Conservation (phyloP, 2,797 vertebrate species). For the Urocyon cinereoargenteus region DNA sequence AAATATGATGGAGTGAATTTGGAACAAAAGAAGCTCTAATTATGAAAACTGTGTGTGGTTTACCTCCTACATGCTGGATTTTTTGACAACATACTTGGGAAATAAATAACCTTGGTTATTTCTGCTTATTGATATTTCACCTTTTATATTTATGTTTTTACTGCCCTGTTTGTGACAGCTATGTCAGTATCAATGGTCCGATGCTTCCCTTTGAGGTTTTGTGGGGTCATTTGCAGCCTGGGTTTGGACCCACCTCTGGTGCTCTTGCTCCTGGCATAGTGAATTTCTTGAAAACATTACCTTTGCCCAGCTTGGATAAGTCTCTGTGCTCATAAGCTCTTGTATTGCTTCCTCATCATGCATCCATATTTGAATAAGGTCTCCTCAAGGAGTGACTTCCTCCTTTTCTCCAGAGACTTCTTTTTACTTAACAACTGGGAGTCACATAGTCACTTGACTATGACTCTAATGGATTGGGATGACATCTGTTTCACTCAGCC, state of each 20-base stretch:
- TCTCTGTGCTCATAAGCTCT: not conserved
- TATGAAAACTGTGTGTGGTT: not conserved
- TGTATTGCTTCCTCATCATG: not conserved
- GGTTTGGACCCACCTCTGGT: not conserved
- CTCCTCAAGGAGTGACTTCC: slow-evolving; percentile 42
- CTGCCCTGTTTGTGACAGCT: not conserved
- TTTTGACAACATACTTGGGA: not conserved
- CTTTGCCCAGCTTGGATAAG: not conserved
- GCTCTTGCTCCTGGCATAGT: not conserved
- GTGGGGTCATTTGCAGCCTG: not conserved
- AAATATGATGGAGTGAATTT: not conserved
- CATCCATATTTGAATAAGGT: not conserved
- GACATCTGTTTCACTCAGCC: not conserved
- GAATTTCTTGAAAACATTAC: not conserved
- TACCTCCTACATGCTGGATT: not conserved
- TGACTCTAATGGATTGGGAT: slow-evolving; percentile 50
- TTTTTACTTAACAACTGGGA: slow-evolving; percentile 39
- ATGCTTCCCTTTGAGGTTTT: not conserved
- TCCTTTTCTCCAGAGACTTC: slow-evolving; percentile 33
- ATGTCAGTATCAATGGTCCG: not conserved
- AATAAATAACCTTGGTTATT: slow-evolving; percentile 25
- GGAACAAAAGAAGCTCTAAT: not conserved
- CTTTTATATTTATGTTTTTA: not conserved
- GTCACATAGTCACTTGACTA: slow-evolving; percentile 15
- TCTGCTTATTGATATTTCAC: not conserved